Base-by-base conservation (phyloP, 2,888 invertebrate species). In the Microctonus brassicae region DNA sequence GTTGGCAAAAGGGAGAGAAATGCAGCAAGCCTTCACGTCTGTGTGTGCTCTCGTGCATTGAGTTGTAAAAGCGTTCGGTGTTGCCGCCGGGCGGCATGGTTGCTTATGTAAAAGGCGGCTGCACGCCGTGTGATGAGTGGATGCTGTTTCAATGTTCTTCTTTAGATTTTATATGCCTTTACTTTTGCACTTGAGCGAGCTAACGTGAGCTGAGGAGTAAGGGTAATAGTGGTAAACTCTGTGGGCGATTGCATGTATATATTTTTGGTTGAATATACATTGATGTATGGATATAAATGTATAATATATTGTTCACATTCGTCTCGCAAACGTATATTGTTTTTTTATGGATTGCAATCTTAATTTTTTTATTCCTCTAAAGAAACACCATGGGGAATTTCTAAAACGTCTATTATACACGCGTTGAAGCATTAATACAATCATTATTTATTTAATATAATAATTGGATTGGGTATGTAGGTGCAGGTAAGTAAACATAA, bases 71-170 rank as follows among this genome's bases (percentile, higher is more conserved):
- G 86, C 86, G 83, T 82, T 84, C 82, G 86, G 80, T 82, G 82
- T 83, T 82, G 82, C 84, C 84, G 86, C 83, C 82, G 80, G 83
- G 84, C 83, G 84, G 86, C 86, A 84, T 81, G 82, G 82, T 82
- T 84, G 84, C 84, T 85, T 87, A 86, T 87, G 87, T 86, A 86
- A 87, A 67, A 87, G 82, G 84, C 86, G 85, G 80, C 86, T 85
- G 85, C 87, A 86, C 83, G 86, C 86, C 87, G 86, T 83, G 87
- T 87, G 87, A 87, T 87, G 87, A 87, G 86, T 86, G 86, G 87
- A 87, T 75, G 86, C 84, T 86, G 87, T 86, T 85, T 81, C 82
- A 77, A 77, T 83, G 83, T 86, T 84, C 83, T 84, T 85, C 84
- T 86, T 85, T 80, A 83, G 82, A 83, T 85, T 83, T 81, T 81